Percentiles rank a stretch among this genome's conserved stretches.
phyloP scores from a whole-genome alignment of 2,888 invertebrate genomes.

The Dasypolia templi region DNA sequence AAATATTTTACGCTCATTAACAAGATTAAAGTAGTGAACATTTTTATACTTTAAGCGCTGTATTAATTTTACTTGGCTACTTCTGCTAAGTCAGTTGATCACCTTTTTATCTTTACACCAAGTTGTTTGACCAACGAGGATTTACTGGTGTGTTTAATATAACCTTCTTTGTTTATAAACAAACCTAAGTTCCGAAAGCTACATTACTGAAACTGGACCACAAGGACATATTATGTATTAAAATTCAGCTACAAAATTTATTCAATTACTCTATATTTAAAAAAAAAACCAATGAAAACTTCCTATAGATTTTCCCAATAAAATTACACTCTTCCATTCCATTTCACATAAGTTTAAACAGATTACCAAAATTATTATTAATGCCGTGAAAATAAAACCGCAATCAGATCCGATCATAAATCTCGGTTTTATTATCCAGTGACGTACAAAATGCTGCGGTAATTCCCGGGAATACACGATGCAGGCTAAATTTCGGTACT shows the following conservation, averaged over 20 bases:
- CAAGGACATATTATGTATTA: not conserved
- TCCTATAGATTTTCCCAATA: not conserved
- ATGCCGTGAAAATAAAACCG: constrained; percentile 15
- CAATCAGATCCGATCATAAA: constrained; percentile 23
- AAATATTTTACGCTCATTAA: constrained; percentile 28
- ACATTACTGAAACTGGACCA: not conserved
- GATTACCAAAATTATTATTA: constrained; percentile 21
- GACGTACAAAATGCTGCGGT: constrained; percentile 9
- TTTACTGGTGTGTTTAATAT: not conserved
- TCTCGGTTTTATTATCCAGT: constrained; percentile 23
- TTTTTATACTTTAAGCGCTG: constrained; percentile 30
- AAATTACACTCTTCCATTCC: not conserved
- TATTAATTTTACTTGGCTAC: constrained; percentile 38
- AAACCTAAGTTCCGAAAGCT: not conserved
- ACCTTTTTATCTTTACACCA: not conserved
- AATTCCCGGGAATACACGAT: constrained; percentile 6
- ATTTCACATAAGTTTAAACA: not conserved
- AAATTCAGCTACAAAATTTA: not conserved
- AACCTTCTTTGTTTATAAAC: too few relatives aligned
- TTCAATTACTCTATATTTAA: not conserved
- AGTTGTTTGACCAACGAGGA: not conserved
- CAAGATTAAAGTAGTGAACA: constrained; percentile 50
- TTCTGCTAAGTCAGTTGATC: constrained; percentile 29
- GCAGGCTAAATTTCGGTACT: constrained; percentile 3
- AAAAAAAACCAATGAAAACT: not conserved